Evolutionary conservation across 2,888 invertebrate species (phyloP).

Genomic region (Caenorhabditis virilis): DNA sequence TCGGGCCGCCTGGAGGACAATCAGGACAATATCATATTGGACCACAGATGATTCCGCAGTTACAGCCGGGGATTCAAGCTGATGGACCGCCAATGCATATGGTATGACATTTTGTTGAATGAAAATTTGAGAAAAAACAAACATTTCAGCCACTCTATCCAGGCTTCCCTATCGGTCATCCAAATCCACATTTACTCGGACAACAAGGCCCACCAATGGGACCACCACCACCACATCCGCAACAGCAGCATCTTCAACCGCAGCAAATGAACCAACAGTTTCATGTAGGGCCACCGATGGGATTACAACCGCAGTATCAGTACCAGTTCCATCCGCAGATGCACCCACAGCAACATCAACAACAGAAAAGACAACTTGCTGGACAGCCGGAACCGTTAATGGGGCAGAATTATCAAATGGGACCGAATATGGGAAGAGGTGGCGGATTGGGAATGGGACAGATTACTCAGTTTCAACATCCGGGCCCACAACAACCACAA

Average conservation of each 20-base stretch:
- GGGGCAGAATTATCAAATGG: conserved; percentile 6
- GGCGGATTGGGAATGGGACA: neutral
- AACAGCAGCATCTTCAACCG: too few species aligned
- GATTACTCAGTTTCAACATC: neutral
- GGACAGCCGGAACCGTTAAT: conserved; percentile 15
- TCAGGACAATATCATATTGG: neutral
- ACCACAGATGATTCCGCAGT: conserved; percentile 1
- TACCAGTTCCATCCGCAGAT: neutral
- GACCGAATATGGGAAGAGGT: neutral
- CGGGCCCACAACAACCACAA: neutral
- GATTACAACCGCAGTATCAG: neutral
- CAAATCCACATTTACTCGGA: too few species aligned
- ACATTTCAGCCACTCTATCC: too few species aligned
- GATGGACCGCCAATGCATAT: neutral
- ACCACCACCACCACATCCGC: neutral
- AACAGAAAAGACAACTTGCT: neutral
- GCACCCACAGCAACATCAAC: neutral
- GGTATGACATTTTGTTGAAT: too few species aligned
- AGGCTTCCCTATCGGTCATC: too few species aligned
- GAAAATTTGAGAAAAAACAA: too few species aligned
- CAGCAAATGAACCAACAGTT: neutral
- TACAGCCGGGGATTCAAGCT: neutral
- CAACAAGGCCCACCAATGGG: too few species aligned
- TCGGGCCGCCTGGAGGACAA: neutral
- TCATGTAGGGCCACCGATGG: neutral